phyloP scores from a whole-genome alignment of 1,140 invertebrate species.

The Drosophila mayri region DNA sequence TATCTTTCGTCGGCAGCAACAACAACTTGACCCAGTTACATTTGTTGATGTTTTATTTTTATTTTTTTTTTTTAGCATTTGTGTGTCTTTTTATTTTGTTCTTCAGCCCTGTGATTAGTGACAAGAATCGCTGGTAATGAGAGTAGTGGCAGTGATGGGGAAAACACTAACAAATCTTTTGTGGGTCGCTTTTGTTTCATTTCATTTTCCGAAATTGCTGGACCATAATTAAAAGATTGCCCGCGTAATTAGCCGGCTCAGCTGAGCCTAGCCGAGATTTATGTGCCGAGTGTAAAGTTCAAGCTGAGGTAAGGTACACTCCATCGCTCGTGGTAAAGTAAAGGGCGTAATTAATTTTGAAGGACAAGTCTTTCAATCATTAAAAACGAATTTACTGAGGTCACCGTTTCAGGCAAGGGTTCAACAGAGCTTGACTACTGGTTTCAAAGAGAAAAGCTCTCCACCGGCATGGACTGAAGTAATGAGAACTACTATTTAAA shows the following conservation, averaged over 20 bases:
- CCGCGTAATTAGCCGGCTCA: constrained; percentile 60
- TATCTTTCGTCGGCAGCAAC: constrained; percentile 40
- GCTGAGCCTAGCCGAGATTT: constrained; percentile 47
- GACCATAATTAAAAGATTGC: constrained; percentile 76
- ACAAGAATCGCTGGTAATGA: constrained; percentile 74
- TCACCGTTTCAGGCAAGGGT: constrained; percentile 24
- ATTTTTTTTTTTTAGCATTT: constrained; percentile 50
- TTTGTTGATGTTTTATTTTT: constrained; percentile 68
- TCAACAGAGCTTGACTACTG: constrained; percentile 36
- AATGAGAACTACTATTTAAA: constrained; percentile 1
- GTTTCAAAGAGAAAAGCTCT: constrained; percentile 15
- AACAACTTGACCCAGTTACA: constrained; percentile 72
- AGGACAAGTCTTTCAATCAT: constrained; percentile 48
- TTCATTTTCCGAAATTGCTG: constrained; percentile 59
- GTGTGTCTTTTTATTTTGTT: constrained; percentile 62
- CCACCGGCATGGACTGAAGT: neutral
- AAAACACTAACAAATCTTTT: constrained; percentile 42
- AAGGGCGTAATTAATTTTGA: constrained; percentile 56
- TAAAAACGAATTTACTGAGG: constrained; percentile 54
- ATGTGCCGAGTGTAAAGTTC: constrained; percentile 48
- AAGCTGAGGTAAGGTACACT: constrained; percentile 16
- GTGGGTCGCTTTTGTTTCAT: constrained; percentile 54
- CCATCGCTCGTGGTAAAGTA: constrained; percentile 22
- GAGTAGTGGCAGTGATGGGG: constrained; percentile 25
- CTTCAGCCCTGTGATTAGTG: constrained; percentile 73